Evolutionary conservation across 1,140 invertebrate genomes (phyloP).

Genomic region (Hylaeus volcanicus): DNA sequence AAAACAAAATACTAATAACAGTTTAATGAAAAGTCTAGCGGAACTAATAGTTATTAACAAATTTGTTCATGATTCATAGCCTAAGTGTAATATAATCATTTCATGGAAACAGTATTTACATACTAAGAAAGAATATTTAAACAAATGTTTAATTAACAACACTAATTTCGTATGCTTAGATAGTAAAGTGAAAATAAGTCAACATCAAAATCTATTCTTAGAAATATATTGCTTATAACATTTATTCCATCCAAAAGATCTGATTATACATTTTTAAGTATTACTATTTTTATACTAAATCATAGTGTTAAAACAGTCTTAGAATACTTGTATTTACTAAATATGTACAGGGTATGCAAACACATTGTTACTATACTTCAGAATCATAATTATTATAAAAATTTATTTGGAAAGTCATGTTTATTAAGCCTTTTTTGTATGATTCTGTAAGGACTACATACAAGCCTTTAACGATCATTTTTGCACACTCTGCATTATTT

Average conservation of each 20-base stretch:
- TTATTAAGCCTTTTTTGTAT: background rate
- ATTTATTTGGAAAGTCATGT: background rate
- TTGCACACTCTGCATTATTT: background rate
- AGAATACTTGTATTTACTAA: background rate
- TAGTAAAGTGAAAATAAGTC: background rate
- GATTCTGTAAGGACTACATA: no score
- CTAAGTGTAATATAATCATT: background rate
- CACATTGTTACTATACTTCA: background rate
- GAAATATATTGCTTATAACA: background rate
- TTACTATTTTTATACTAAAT: background rate
- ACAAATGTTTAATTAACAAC: background rate
- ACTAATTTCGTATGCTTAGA: background rate
- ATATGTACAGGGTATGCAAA: background rate
- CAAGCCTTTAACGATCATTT: background rate
- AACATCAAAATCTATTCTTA: background rate
- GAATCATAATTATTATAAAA: background rate
- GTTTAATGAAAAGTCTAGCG: background rate
- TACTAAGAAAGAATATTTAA: background rate
- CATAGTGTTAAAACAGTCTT: background rate
- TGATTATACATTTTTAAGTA: background rate
- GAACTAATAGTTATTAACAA: background rate
- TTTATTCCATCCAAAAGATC: constrained; percentile 23
- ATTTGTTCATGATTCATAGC: no score
- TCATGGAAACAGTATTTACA: background rate
- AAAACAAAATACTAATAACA: background rate